Conservation (phyloP, 2,113 vertebrate genomes). For the Poeciliopsis turrubarensis region DNA sequence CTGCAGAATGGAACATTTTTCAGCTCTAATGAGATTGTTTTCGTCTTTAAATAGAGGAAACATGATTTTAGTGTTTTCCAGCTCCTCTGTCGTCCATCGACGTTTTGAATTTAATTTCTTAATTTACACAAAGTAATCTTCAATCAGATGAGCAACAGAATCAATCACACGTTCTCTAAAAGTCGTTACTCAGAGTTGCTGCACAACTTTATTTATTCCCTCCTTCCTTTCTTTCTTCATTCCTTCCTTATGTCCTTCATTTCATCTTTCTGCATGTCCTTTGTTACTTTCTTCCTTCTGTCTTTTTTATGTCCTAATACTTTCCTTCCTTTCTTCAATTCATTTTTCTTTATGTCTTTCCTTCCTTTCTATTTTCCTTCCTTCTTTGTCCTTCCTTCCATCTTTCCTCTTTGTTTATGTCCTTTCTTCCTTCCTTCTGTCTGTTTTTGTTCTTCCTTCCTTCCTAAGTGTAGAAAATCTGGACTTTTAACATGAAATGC, state of each 20-base stretch:
- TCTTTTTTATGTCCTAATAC: no score
- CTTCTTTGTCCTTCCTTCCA: background rate
- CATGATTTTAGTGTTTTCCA: background rate
- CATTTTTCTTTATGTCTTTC: no score
- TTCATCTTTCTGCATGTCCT: no score
- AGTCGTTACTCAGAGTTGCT: background rate
- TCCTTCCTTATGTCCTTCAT: no score
- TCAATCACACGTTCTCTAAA: no score
- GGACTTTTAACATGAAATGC: background rate
- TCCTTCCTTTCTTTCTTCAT: no score
- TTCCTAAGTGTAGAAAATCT: background rate
- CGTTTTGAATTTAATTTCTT: background rate
- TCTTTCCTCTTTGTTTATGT: background rate
- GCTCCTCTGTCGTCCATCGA: background rate
- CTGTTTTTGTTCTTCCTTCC: background rate
- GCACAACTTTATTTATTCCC: background rate
- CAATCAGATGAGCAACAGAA: background rate
- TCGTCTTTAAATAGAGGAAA: background rate
- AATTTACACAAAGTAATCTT: slow-evolving; percentile 1
- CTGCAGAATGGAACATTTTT: slow-evolving; percentile 3
- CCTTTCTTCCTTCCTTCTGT: no score
- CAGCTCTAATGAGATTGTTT: slow-evolving; percentile 16
- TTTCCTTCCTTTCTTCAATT: no score
- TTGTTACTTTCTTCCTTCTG: no score
- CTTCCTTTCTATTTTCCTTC: background rate